Evolutionary conservation across 2,888 invertebrate species (phyloP), one percentile per base, ranked within the genome.

Genomic region (Leptinotarsa peninsularis): DNA sequence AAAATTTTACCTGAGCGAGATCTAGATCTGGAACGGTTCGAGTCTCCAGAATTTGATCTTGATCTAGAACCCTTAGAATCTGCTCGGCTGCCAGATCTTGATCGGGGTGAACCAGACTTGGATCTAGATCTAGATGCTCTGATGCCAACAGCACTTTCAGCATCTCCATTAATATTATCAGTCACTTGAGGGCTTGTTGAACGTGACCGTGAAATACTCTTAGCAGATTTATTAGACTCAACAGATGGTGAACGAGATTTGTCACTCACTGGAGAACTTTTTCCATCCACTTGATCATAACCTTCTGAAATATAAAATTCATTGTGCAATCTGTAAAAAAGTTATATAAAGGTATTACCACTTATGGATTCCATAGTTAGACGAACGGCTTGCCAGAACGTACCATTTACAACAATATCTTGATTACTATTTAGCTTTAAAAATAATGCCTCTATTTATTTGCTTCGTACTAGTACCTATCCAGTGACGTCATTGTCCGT

Each of bases 51-150:
- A 68, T 89, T 71, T 33, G 83, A 82, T 74, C 82, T 77, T 18
- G 82, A 82, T 63, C 77, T 78, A 21, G 81, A 81, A 78, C 81
- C 54, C 78, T 78, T 73, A 78, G 84, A 84, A 50, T 82, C 79
- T 21, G 83, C 82, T 66, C 71, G 71, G 50, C 74, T 74, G 33
- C 66, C 66, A n/a, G 78, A 75, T 66, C 73, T 76, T 27, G 78
- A 77, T 49, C 49, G 75, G 15, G 71, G 67, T n/a, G 83, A 82
- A 63, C 80, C 77, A 17, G 84, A 84, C 21, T 81, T 81, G 3
- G 89, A 88, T 23, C 85, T 85, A 58, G 87, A 88, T 27, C 83
- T 83, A 4, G 87, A 86, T 14, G 66, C 73, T 18, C 67, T 73
- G 5, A 68, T 63, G 49, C 85, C 73, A 84, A 84, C 50, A 84